phyloP scores from a whole-genome alignment of 2,797 vertebrate genomes.

The Bovichtus diacanthus region DNA sequence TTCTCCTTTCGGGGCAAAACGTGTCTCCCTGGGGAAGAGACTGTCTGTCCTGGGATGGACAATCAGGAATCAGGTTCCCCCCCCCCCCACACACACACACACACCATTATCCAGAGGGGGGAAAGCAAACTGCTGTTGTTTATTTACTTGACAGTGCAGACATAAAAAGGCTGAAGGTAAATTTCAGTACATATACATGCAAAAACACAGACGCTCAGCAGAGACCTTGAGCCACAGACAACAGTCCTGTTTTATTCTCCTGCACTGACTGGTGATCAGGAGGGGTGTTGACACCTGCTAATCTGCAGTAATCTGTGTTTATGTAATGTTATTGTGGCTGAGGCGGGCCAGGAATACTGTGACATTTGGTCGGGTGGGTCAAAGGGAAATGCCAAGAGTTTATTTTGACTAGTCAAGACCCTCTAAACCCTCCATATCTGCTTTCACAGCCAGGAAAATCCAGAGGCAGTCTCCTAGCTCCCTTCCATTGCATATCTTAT shows the following conservation, averaged over 20 bases:
- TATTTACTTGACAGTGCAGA: constrained; percentile 46
- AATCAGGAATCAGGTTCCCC: constrained; percentile 77
- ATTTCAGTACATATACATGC: constrained; percentile 4
- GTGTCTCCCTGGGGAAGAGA: constrained; percentile 70
- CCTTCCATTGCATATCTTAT: constrained; percentile 19
- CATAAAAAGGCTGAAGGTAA: constrained; percentile 41
- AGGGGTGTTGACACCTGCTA: constrained; percentile 56
- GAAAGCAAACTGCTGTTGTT: constrained; percentile 43
- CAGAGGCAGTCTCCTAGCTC: constrained; percentile 19
- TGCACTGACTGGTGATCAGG: constrained; percentile 41
- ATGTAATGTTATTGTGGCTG: constrained; percentile 65
- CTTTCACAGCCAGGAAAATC: constrained; percentile 55
- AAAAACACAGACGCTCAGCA: constrained; percentile 9
- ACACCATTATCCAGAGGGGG: constrained; percentile 13
- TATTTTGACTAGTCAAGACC: constrained; percentile 70
- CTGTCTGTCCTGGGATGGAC: constrained; percentile 79
- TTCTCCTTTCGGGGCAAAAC: constrained; percentile 86
- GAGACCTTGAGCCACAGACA: constrained; percentile 29
- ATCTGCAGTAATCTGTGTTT: constrained; percentile 79
- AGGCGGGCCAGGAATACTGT: constrained; percentile 57
- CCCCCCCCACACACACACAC: constrained; percentile 28
- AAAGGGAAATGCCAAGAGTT: constrained; percentile 60
- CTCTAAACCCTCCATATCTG: constrained; percentile 47
- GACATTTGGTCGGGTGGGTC: constrained; percentile 51
- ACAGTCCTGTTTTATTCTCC: constrained; percentile 22